Evolutionary conservation across 2,888 invertebrate species (phyloP).

Genomic region (Leptinotarsa rubiginosa): DNA sequence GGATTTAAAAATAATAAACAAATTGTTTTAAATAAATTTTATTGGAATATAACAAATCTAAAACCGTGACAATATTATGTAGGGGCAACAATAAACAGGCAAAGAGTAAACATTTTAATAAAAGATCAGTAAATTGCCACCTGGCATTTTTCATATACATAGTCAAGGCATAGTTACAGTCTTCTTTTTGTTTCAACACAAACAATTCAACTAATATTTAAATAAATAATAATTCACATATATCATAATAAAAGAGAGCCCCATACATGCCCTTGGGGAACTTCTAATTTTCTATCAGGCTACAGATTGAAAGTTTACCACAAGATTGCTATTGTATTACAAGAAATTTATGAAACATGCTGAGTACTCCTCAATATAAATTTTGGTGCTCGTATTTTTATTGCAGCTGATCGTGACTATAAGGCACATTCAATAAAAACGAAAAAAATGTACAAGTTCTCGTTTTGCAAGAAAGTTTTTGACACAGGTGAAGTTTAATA

Average conservation of each 20-base stretch:
- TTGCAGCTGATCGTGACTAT: background rate
- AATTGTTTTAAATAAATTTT: no score
- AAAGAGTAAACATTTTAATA: no score
- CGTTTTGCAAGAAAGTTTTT: background rate
- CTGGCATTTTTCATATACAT: no score
- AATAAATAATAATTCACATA: background rate
- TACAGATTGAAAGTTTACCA: background rate
- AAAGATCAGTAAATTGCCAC: no score
- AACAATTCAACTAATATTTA: background rate
- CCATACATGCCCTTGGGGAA: background rate
- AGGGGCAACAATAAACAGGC: no score
- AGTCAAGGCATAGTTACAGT: no score
- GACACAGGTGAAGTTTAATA: background rate
- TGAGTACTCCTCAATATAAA: background rate
- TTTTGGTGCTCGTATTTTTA: background rate
- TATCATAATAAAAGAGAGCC: background rate
- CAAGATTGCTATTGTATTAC: background rate
- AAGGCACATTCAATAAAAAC: background rate
- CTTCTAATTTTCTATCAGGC: background rate
- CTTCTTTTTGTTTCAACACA: background rate
- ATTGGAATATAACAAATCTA: no score
- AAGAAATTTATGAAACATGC: background rate
- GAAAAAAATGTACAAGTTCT: background rate
- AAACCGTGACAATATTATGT: no score
- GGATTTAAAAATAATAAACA: no score